Evolutionary conservation across 2,888 invertebrate species (phyloP).

Genomic region (Polyploca ridens): DNA sequence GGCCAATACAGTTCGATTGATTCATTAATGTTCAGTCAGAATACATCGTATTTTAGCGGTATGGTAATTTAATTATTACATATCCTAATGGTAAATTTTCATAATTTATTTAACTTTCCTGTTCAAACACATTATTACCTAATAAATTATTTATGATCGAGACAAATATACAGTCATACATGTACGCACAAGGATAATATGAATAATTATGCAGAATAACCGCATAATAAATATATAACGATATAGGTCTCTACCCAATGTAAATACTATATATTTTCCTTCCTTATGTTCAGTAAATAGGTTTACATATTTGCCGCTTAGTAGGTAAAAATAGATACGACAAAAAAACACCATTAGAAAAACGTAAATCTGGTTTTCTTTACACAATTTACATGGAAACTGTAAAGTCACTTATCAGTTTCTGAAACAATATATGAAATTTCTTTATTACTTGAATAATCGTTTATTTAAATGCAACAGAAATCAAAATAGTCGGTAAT

Average conservation of each 20-base stretch:
- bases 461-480: background rate
- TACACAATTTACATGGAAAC: background rate
- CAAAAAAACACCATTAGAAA: background rate
- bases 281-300: slow-evolving; percentile 2
- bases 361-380: no score
- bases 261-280: slow-evolving; percentile 6
- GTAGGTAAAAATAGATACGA: background rate
- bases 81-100: background rate
- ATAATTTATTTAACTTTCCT: background rate
- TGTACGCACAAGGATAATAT: slow-evolving; percentile 6
- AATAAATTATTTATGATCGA: background rate
- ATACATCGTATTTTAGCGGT: no score
- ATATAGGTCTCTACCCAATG: background rate
- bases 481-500: no score
- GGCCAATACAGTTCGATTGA: no score
- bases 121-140: background rate
- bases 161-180: slow-evolving; percentile 10
- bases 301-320: background rate
- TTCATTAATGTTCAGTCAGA: no score
- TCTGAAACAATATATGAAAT: background rate
- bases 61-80: no score
- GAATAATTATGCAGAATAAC: slow-evolving; percentile 9
- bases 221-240: slow-evolving; percentile 1
- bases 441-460: no score
- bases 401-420: background rate